A percentile compares a stretch with the other conserved stretches of the same genome.
Conservation (phyloP, 2,113 vertebrate genomes). For the Machaerirhynchus nigripectus region DNA sequence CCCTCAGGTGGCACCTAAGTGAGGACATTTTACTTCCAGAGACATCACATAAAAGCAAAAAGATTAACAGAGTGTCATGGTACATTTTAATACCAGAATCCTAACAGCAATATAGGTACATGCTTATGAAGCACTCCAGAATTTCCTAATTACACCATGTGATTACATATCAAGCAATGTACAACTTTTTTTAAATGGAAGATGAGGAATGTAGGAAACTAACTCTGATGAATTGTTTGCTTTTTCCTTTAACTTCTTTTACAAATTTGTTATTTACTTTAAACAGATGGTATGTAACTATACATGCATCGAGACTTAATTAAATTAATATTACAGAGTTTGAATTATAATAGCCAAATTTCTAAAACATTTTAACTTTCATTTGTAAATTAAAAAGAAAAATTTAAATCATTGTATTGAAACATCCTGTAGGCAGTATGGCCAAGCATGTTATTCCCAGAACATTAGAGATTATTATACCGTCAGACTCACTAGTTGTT, state of each 20-base stretch:
- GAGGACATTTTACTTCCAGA: background rate
- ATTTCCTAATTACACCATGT: background rate
- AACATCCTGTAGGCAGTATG: background rate
- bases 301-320: background rate
- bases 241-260: background rate
- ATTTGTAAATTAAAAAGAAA: background rate
- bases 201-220: background rate
- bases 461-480: background rate
- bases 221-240: background rate
- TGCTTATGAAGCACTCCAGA: background rate
- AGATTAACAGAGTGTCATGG: background rate
- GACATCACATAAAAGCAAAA: background rate
- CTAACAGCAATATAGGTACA: background rate
- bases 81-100: background rate
- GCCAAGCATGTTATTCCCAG: background rate
- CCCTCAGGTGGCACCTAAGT: background rate
- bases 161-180: rapidly evolving
- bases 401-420: background rate
- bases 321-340: background rate
- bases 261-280: background rate
- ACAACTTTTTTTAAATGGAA: background rate
- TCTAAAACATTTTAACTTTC: background rate
- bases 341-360: background rate
- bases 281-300: background rate
- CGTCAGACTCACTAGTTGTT: background rate